Base-by-base conservation (phyloP, 2,888 invertebrate genomes). In the Ypsolopha sequella region DNA sequence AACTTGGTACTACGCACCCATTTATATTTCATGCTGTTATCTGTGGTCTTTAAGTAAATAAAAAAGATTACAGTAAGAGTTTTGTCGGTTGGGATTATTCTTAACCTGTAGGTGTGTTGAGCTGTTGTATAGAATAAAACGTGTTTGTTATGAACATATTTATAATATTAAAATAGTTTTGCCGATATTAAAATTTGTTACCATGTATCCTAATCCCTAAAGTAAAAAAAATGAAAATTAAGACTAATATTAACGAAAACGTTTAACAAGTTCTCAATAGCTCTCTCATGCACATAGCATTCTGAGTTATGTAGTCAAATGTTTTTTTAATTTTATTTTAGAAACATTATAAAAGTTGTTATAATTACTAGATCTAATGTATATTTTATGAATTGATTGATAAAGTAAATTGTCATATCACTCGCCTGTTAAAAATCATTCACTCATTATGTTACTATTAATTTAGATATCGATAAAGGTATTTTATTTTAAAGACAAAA, bases 381-480 rank as follows among this genome's bases (percentile, higher is more conserved):
- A 70, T 68, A 61, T 62, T 57, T 64, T 64, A 57, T 63, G 66
- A 64, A 61, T 60, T 61, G 59, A 66, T 67, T 64, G 58, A 62
- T 65, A 58, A 58, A 56, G 52, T 56, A 43, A 65, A 74, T 64
- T 72, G 81, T 89, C 89, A 90, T 90, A 90, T 90, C 90, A 90
- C 88, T 88, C 79, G 82, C 86, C 87, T 85, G 76, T 84, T 87
- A 74, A 84, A 77, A 75, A 72, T 65, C 73, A 74, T 77, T 70
- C 68, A 73, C 68, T 65, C 65, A 71, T 48, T 54, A 45, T 45
- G 41, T 51, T 52, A 34, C 11, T 8, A 48, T 50, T 53, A 51
- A 65, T 75, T 79, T 70, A 71, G 66, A 73, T 68, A 68, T 61
- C 54, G 60, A 63, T 70, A 70, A 67, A 71, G 64, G 66, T 68